phyloP scores from a whole-genome alignment of 2,113 vertebrate genomes.

The Scytalopus superciliaris region DNA sequence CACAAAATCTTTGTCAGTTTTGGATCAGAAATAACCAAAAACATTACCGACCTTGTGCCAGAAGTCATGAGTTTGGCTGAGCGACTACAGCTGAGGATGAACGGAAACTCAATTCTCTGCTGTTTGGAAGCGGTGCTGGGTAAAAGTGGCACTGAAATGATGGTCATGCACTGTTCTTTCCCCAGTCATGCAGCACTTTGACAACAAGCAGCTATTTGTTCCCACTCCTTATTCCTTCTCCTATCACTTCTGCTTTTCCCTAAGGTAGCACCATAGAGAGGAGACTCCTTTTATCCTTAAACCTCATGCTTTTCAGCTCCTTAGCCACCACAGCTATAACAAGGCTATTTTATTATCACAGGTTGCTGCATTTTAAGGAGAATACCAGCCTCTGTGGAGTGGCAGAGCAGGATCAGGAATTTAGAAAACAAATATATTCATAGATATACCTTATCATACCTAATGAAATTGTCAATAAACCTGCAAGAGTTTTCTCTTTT shows the following conservation, averaged over 20 bases:
- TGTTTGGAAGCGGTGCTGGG: neutral
- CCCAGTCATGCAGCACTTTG: neutral
- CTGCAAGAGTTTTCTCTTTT: neutral
- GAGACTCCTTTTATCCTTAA: neutral
- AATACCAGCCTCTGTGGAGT: slow-evolving; percentile 20
- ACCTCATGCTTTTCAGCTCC: neutral
- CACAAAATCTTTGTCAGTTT: neutral
- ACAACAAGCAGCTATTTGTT: neutral
- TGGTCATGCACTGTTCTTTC: neutral
- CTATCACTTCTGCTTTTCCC: neutral
- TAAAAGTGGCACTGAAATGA: neutral
- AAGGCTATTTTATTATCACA: neutral
- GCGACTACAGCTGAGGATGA: neutral
- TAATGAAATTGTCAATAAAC: neutral
- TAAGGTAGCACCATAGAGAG: neutral
- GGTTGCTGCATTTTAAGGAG: slow-evolving; percentile 13
- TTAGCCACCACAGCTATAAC: neutral
- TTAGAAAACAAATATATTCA: slow-evolving; percentile 7
- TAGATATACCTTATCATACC: neutral
- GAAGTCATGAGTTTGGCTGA: neutral
- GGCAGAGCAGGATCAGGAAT: neutral
- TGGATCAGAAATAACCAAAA: neutral
- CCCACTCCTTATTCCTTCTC: neutral
- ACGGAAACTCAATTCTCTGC: neutral
- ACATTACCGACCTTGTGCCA: neutral